Evolutionary conservation across 1,140 invertebrate species (phyloP).

Genomic region (Drosophila insularis): DNA sequence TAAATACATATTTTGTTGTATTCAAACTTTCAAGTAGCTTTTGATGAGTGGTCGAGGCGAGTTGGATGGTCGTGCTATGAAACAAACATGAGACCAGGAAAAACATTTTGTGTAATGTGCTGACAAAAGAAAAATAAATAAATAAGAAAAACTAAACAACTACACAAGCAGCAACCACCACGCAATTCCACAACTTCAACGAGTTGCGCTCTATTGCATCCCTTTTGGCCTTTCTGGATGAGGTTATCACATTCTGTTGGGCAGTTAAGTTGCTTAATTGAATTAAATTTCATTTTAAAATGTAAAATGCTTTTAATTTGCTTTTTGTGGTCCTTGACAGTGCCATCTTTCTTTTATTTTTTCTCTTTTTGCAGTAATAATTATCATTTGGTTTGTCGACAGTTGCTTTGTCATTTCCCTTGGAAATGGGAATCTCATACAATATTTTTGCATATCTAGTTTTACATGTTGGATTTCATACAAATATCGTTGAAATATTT

Average conservation of each 20-base stretch:
- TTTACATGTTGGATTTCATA: no score
- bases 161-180: conserved; percentile 22
- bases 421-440: no score
- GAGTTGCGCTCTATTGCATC: conserved; percentile 42
- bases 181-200: conserved; percentile 37
- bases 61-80: conserved; percentile 20
- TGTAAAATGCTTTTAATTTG: conserved; percentile 63
- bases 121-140: not conserved
- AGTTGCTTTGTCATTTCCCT: conserved; percentile 22
- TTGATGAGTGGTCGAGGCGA: conserved; percentile 31
- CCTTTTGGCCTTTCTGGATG: conserved; percentile 33
- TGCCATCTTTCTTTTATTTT: conserved; percentile 29
- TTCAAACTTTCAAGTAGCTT: conserved; percentile 36
- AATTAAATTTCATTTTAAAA: conserved; percentile 71
- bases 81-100: conserved; percentile 33
- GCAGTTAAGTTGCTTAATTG: conserved; percentile 70
- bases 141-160: conserved; percentile 46
- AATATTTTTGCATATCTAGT: no score
- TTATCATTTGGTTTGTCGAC: conserved; percentile 54
- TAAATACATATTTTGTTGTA: conserved; percentile 52
- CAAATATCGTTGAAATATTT: no score
- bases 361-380: conserved; percentile 34
- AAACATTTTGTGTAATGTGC: conserved; percentile 46
- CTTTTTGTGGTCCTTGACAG: conserved; percentile 22
- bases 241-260: conserved; percentile 66